These are phyloP conservation scores for Tapirus terrestris DNA, from an alignment of 2,113 vertebrate genomes.

Conservation along the genomic window DNA sequence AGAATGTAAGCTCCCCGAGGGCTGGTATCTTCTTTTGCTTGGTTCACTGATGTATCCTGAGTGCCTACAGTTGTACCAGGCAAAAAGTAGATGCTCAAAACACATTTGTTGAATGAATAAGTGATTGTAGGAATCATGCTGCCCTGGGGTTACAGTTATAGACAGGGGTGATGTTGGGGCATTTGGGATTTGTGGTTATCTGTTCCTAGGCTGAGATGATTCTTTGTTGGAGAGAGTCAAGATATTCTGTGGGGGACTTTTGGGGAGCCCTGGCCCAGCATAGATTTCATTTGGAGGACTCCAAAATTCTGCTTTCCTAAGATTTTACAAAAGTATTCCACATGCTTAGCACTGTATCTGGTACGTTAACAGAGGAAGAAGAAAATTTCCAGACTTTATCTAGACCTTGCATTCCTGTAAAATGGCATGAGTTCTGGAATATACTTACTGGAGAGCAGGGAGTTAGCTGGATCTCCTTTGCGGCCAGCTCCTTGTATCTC, in stretches of 20 bases:
- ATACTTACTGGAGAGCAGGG: not conserved
- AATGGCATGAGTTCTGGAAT: not conserved
- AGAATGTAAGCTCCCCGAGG: not conserved
- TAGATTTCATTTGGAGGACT: slow-evolving; percentile 6
- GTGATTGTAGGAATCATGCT: not conserved
- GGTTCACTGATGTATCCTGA: not conserved
- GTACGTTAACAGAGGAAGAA: not conserved
- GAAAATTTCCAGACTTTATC: not conserved
- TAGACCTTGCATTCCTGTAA: not conserved
- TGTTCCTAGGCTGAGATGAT: not conserved
- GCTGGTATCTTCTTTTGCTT: not conserved
- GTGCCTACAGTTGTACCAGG: not conserved
- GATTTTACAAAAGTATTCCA: not conserved
- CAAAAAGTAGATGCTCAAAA: not conserved
- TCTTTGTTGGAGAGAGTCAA: not conserved
- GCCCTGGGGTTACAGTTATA: not conserved
- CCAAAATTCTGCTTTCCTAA: not conserved
- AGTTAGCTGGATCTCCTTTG: not conserved
- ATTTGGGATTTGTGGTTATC: not conserved
- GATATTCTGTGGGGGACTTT: not conserved
- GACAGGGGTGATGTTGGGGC: not conserved
- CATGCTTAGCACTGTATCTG: not conserved
- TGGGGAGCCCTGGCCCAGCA: not conserved
- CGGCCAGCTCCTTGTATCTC: not conserved
- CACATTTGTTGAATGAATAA: not conserved